phyloP scores from a whole-genome alignment of 2,113 vertebrate species.

The Myotis davidii region DNA sequence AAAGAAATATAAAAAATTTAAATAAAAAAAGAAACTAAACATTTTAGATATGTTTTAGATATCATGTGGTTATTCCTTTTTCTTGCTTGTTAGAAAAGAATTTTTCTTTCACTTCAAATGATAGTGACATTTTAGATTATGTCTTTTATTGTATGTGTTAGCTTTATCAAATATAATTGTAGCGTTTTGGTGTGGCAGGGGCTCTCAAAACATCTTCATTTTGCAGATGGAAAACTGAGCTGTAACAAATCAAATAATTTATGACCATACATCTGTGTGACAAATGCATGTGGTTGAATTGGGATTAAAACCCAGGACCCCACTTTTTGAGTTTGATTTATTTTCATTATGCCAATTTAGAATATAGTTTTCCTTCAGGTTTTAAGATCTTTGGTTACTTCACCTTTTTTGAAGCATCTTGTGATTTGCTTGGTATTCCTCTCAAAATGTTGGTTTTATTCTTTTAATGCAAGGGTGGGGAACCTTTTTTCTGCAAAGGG shows the following conservation, averaged over 20 bases:
- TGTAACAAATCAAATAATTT: neutral
- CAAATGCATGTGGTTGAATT: neutral
- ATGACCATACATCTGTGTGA: neutral
- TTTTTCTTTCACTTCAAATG: neutral
- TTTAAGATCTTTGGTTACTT: conserved; percentile 16
- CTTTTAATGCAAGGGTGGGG: neutral
- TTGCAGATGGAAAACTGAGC: neutral
- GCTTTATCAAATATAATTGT: conserved; percentile 25
- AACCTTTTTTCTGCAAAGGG: no score
- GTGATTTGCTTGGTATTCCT: neutral
- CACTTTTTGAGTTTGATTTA: neutral
- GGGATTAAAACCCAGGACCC: neutral
- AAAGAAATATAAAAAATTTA: no score
- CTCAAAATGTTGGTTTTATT: conserved; percentile 15
- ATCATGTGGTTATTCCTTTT: neutral
- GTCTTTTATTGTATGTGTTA: conserved; percentile 30
- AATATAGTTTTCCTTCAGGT: conserved; percentile 32
- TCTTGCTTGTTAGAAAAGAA: conserved; percentile 4
- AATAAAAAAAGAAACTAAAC: neutral
- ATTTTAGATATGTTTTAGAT: conserved; percentile 40
- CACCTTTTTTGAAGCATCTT: conserved; percentile 5
- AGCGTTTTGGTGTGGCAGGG: neutral
- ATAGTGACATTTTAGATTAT: neutral
- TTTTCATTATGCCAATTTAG: neutral
- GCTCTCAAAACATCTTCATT: neutral